These are phyloP conservation scores for Hyalella azteca DNA, from an alignment of 2,888 invertebrate genomes.

Conservation along the genomic window DNA sequence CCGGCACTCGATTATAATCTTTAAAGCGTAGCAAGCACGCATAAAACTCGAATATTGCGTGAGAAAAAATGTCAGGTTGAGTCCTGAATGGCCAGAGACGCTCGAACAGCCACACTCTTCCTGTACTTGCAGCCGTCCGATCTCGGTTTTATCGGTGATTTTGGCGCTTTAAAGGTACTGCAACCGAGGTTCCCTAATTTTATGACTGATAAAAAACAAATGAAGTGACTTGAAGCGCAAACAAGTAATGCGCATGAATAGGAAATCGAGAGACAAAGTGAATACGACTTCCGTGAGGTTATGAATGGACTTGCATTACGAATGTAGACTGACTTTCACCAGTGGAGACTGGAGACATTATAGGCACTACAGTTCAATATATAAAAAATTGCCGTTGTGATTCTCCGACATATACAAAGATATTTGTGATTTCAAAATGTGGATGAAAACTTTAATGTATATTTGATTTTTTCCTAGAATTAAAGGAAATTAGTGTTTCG, in stretches of 20 bases:
- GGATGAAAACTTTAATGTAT: no score
- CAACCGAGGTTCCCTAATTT: constrained; percentile 38
- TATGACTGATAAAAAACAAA: constrained; percentile 39
- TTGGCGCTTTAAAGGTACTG: constrained; percentile 35
- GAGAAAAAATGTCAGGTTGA: constrained; percentile 33
- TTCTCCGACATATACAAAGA: no score
- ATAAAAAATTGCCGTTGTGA: no score
- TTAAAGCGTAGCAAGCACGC: neutral
- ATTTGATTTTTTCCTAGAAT: no score
- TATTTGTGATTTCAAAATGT: no score
- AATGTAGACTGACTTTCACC: no score
- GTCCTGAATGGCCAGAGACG: neutral
- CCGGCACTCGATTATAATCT: neutral
- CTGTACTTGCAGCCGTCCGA: constrained; percentile 22
- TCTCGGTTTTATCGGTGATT: constrained; percentile 31
- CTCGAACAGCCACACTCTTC: neutral
- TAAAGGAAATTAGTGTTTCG: no score
- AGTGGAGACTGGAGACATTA: no score
- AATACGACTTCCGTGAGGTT: no score
- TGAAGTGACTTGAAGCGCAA: constrained; percentile 33
- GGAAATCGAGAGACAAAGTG: constrained; percentile 13
- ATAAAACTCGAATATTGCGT: constrained; percentile 20
- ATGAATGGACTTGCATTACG: no score
- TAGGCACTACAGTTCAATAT: no score
- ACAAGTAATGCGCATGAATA: neutral